Evolutionary conservation across 92 coral and sea anemone species (phyloP).

Genomic region (Palythoa grandiflora): DNA sequence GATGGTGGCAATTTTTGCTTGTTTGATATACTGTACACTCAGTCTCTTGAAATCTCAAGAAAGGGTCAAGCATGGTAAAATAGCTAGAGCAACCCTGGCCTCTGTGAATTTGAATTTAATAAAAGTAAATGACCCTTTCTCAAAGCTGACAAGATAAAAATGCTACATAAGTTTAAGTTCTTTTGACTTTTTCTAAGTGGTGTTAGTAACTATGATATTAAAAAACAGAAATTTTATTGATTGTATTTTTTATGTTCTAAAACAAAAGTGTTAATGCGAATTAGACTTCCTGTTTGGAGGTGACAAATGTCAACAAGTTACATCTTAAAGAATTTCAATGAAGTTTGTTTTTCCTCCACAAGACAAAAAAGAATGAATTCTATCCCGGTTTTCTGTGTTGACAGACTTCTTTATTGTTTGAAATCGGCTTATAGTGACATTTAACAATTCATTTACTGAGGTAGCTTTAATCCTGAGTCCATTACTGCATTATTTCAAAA

Average conservation of each 20-base stretch:
- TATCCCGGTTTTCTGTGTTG: not conserved
- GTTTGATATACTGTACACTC: too few species aligned
- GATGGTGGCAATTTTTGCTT: too few species aligned
- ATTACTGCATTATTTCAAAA: not conserved
- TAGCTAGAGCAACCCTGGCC: not conserved
- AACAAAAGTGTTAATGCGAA: not conserved
- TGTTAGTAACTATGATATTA: not conserved
- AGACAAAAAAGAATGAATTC: not conserved
- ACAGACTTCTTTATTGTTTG: not conserved
- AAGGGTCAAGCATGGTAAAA: too few species aligned
- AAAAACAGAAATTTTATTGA: not conserved
- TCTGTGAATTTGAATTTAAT: not conserved
- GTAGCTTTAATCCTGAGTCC: not conserved
- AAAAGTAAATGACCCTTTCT: not conserved
- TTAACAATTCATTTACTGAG: constrained; percentile 1
- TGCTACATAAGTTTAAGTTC: not conserved
- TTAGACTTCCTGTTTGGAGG: not conserved
- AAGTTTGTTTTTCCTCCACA: not conserved
- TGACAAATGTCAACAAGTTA: not conserved
- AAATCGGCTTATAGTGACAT: constrained; percentile 27
- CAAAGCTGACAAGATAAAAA: not conserved
- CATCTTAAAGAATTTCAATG: not conserved
- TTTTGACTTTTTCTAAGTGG: not conserved
- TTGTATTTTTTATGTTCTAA: not conserved
- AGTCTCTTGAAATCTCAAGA: too few species aligned